phyloP scores from a whole-genome alignment of 2,797 vertebrate species.

The Takifugu ocellatus region DNA sequence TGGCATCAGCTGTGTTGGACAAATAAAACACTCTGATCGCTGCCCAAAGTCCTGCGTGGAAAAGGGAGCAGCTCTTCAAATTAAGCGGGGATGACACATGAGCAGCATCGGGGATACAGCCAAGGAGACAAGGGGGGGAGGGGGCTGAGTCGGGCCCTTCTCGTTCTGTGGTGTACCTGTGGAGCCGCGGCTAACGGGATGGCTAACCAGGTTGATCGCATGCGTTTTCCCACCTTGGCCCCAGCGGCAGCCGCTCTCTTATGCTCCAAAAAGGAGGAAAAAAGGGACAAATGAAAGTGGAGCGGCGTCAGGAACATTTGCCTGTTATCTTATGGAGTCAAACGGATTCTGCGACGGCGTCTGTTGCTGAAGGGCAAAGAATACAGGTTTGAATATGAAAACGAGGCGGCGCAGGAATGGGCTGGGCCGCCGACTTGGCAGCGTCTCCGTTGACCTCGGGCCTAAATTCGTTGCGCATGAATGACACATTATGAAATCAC shows the following conservation, averaged over 20 bases:
- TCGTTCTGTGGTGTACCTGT: neutral
- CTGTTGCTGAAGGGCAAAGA: constrained; percentile 43
- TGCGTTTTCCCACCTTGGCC: too few relatives aligned
- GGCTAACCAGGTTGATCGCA: neutral
- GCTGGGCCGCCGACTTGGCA: constrained; percentile 42
- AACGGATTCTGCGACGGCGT: constrained; percentile 18
- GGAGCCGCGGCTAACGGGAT: constrained; percentile 32
- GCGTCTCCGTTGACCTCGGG: constrained; percentile 33
- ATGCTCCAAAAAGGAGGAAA: too few relatives aligned
- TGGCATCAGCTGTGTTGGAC: constrained; percentile 54
- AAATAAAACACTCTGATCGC: constrained; percentile 49
- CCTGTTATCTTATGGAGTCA: constrained; percentile 28
- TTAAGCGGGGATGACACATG: neutral
- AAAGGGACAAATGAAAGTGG: too few relatives aligned
- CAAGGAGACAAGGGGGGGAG: too few relatives aligned
- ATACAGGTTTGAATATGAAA: constrained; percentile 41
- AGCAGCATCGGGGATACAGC: too few relatives aligned
- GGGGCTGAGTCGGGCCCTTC: too few relatives aligned
- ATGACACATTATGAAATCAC: constrained; percentile 38
- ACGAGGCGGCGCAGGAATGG: constrained; percentile 10
- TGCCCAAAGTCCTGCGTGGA: constrained; percentile 13
- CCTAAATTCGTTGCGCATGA: constrained; percentile 26
- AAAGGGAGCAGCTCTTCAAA: neutral
- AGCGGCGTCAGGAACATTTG: constrained; percentile 15
- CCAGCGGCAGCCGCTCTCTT: too few relatives aligned